These are phyloP conservation scores for Picus viridis DNA, from an alignment of 2,797 vertebrate species.

Conservation along the genomic window DNA sequence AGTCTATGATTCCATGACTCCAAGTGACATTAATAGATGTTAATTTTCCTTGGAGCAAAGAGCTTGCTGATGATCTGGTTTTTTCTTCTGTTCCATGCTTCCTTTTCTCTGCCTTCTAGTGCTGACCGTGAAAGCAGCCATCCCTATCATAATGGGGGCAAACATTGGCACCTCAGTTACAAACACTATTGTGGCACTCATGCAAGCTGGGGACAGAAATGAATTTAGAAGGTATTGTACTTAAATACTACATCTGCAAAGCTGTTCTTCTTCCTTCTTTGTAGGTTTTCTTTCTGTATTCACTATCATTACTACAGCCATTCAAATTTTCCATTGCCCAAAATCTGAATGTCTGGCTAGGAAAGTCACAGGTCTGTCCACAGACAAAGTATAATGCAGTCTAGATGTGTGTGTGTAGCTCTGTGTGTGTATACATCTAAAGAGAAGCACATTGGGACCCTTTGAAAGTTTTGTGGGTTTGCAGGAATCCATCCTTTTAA, in stretches of 20 bases:
- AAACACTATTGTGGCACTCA: conserved; percentile 96
- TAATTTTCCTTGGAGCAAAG: neutral
- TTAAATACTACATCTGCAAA: neutral
- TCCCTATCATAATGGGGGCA: conserved; percentile 97
- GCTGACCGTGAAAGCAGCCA: conserved; percentile 86
- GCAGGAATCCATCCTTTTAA: neutral
- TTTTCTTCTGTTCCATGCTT: neutral
- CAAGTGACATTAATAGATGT: neutral
- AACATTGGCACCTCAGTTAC: conserved; percentile 98
- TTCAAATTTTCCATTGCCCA: neutral
- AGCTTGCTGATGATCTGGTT: neutral
- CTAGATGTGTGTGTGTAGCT: neutral
- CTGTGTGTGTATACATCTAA: neutral
- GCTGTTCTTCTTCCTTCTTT: neutral
- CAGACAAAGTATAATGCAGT: neutral
- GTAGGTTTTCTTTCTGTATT: neutral
- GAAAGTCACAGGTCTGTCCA: neutral
- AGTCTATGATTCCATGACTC: neutral
- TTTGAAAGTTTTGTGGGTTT: neutral
- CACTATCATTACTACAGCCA: neutral
- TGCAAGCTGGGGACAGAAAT: conserved; percentile 94
- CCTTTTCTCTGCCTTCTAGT: conserved; percentile 78
- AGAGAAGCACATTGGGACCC: neutral
- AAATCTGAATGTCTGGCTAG: neutral
- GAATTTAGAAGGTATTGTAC: conserved; percentile 92